Evolutionary conservation across 2,113 vertebrate species (phyloP).

Genomic region (Pristiophorus japonicus): DNA sequence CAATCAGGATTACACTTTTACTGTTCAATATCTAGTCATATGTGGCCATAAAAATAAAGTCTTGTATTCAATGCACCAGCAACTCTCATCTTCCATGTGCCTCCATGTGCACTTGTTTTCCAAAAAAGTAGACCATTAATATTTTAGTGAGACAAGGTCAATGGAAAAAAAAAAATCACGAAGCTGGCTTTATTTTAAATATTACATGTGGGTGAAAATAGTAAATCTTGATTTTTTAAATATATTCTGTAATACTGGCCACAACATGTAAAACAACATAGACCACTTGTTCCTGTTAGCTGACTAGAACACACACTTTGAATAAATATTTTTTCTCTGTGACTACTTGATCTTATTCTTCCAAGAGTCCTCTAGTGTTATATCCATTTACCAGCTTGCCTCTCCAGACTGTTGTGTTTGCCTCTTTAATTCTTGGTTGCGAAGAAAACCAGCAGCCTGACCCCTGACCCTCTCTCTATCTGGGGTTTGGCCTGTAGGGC

Average conservation of each 20-base stretch:
- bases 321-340: background rate
- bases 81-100: background rate
- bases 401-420: too few relatives aligned
- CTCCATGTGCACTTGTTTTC: background rate
- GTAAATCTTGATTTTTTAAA: background rate
- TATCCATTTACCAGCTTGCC: background rate
- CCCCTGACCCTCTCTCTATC: background rate
- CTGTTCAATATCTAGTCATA: background rate
- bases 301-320: background rate
- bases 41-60: background rate
- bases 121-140: background rate
- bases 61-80: background rate
- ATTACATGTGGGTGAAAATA: too few relatives aligned
- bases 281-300: too few relatives aligned
- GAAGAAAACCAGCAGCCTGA: background rate
- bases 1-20: background rate
- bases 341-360: background rate
- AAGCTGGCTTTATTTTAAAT: background rate
- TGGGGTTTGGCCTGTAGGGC: background rate
- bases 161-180: background rate
- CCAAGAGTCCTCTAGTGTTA: background rate
- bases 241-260: background rate
- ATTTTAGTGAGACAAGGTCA: background rate
- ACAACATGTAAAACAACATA: background rate
- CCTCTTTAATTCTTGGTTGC: background rate